Evolutionary conservation across 2,888 invertebrate species (phyloP), one percentile per base, ranked within the genome.

Genomic region (Cosmorhoe ocellata): DNA sequence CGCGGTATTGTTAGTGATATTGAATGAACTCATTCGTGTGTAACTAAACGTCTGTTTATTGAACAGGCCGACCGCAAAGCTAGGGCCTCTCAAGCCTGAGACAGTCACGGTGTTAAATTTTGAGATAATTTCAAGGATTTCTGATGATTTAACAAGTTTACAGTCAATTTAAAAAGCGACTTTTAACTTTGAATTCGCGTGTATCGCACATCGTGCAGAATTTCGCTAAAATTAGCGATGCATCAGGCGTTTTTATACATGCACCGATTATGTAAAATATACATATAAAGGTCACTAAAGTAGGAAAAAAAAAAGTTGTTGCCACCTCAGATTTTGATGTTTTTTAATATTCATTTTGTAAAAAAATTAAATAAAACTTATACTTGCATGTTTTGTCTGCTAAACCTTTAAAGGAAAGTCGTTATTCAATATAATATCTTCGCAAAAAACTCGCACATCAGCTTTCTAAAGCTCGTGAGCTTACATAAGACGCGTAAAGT

Each of bases 41-140:
- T 76, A 69, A 74, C 81, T 69, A 79, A 82, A 75, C 52, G 61
- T 63, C 69, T 73, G 69, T 79, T 79, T 76, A 74, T 74, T 67
- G 66, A 57, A 58, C 67, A 69, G 76, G 59, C 63, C 70, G 71
- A 78, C 71, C 76, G 76, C 70, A 74, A 80, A 78, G 71, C 65
- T 48, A 43, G 10, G 37, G 44, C 36, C 48, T 53, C 52, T 43
- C 38, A 62, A 71, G 60, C 65, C 68, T 63, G n/a, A n/a, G n/a
- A 69, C 64, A 58, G 74, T 72, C 71, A 75, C 73, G 75, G 69
- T 61, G 62, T 63, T 63, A 63, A 59, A 65, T 58, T 58, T 60
- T 50, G 63, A 66, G 58, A 63, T 60, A 63, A 57, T 63, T 64
- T 56, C 44, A 66, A 68, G 64, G 60, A 55, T 37, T 56, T 59